Base-by-base conservation (phyloP, 2,888 invertebrate genomes). In the Eristalis intricaria region DNA sequence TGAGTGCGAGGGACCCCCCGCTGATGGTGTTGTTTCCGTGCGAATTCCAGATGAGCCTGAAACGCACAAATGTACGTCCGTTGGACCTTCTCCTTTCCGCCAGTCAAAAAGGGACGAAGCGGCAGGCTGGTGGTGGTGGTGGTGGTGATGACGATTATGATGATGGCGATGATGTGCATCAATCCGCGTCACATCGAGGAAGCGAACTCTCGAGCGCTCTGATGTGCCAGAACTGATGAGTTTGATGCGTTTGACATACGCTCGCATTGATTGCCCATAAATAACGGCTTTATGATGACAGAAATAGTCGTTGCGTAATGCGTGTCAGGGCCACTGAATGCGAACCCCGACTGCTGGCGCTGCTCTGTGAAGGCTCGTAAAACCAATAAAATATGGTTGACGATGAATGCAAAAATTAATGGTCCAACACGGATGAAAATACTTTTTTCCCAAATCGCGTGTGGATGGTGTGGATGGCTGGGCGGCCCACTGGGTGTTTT, bases 191-290 rank as follows among this genome's bases (percentile, higher is more conserved):
- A 73, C 81, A 81, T 81, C 70, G 63, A 70, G 60, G 78, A 58
- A 65, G 40, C 56, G 63, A 68, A 50, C 32, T 73, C 69, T 66
- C 60, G 61, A n/a, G 50, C 60, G 50, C 71, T 26, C 71, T 79
- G 86, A 87, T 87, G 87, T 84, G 87, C 79, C 87, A 84, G 87
- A 87, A 87, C 86, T 84, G 86, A 87, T 87, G 86, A 87, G 79
- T 92, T 93, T 93, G 93, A 93, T 93, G 93, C 91, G 91, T 91
- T 92, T 93, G 93, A 93, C 93, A 92, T 93, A 92, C 93, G 93
- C 91, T 92, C 92, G 90, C 92, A 93, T 93, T 93, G 92, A 92
- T 92, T 92, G 92, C 92, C 90, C 92, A 92, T 92, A 92, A 92
- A 92, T 92, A 91, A 92, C 90, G 91, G 91, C 92, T 92, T 92